These are phyloP conservation scores for Thermophis baileyi DNA, from an alignment of 2,113 vertebrate genomes.

Conservation along the genomic window DNA sequence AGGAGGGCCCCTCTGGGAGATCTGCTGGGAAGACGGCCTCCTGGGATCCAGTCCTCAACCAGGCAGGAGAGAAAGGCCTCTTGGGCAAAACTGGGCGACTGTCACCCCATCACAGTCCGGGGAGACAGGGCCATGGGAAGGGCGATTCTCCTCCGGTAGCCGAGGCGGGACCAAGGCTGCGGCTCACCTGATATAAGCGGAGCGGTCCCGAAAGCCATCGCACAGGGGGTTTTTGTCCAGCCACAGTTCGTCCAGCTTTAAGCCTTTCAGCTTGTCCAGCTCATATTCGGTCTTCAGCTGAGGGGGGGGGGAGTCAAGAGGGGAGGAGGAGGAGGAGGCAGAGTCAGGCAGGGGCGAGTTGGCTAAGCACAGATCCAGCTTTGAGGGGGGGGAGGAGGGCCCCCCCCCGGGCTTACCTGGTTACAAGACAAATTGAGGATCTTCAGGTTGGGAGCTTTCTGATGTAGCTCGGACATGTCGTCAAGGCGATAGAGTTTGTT, in stretches of 20 bases:
- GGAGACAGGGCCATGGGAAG: slow-evolving; percentile 29
- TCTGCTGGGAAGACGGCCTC: background rate
- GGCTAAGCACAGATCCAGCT: too few relatives aligned
- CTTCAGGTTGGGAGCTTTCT: slow-evolving; percentile 80
- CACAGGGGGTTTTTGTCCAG: slow-evolving; percentile 82
- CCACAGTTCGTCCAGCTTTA: slow-evolving; percentile 87
- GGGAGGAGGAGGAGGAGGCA: accelerated
- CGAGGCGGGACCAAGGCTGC: background rate
- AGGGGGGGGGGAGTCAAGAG: accelerated
- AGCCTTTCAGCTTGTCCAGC: slow-evolving; percentile 83
- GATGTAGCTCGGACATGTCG: slow-evolving; percentile 73
- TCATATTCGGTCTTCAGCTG: slow-evolving; percentile 84
- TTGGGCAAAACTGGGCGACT: background rate
- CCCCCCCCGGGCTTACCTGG: slow-evolving; percentile 64
- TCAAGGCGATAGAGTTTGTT: slow-evolving; percentile 83
- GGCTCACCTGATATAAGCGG: slow-evolving; percentile 86
- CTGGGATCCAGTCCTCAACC: background rate
- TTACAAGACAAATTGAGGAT: slow-evolving; percentile 85
- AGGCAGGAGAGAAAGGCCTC: background rate
- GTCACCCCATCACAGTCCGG: background rate
- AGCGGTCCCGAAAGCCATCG: slow-evolving; percentile 80
- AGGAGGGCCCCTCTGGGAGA: background rate
- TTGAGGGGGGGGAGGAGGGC: too few relatives aligned
- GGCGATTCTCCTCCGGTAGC: background rate
- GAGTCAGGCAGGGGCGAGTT: background rate